These are phyloP conservation scores for Julus scandinavius DNA, from an alignment of 2,888 invertebrate species.

Conservation along the genomic window DNA sequence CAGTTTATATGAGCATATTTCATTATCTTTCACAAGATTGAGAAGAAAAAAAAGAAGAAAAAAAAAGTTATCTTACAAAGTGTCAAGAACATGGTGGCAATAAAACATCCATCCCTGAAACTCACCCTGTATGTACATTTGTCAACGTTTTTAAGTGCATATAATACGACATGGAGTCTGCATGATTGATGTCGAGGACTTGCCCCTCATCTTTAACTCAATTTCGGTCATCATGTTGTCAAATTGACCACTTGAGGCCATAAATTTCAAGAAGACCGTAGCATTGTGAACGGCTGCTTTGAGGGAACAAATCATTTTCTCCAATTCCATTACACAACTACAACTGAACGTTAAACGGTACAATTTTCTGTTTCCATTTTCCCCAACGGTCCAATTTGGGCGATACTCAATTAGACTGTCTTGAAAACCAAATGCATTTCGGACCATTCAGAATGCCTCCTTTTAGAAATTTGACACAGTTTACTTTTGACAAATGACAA, in stretches of 20 bases:
- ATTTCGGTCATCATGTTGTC: conserved; percentile 3
- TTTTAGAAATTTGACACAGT: neutral
- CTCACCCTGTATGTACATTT: neutral
- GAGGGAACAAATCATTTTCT: neutral
- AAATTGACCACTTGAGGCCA: neutral
- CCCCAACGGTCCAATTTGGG: conserved; percentile 3
- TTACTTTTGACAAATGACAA: neutral
- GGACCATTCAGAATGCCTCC: neutral
- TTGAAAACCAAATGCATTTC: neutral
- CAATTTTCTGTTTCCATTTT: neutral
- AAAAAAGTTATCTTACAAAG: too few species aligned
- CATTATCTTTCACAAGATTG: neutral
- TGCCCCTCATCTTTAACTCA: neutral
- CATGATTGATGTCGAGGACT: neutral
- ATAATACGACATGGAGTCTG: conserved; percentile 3
- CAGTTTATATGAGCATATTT: neutral
- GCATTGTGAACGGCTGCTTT: neutral
- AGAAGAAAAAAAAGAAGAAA: too few species aligned
- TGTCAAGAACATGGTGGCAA: too few species aligned
- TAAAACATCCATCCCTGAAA: too few species aligned
- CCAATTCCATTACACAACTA: neutral
- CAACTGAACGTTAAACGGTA: neutral
- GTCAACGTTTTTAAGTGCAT: neutral
- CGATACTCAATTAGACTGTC: neutral
- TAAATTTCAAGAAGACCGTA: neutral